phyloP scores from a whole-genome alignment of 2,797 vertebrate genomes.

The Danio tinwini region DNA sequence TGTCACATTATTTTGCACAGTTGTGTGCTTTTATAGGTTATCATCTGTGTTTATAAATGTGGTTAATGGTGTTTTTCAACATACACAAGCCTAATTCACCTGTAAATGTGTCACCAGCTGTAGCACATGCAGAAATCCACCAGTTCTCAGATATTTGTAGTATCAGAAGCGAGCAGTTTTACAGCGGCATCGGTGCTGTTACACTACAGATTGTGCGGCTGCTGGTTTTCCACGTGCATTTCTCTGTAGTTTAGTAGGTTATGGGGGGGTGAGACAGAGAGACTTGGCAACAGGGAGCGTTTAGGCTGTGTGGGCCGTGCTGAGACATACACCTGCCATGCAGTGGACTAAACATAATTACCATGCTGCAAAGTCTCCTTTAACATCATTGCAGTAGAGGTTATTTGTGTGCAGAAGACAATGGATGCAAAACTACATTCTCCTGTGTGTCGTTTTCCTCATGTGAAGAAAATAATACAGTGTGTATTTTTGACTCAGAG shows the following conservation, averaged over 20 bases:
- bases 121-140: neutral
- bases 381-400: conserved; percentile 6
- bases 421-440: conserved; percentile 5
- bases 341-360: conserved; percentile 31
- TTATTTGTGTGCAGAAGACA: neutral
- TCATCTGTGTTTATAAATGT: neutral
- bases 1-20: neutral
- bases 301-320: conserved; percentile 32
- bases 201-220: neutral
- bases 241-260: conserved; percentile 42
- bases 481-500: conserved; percentile 4
- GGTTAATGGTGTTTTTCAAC: conserved; percentile 4
- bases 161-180: neutral
- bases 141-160: neutral
- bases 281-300: conserved; percentile 19
- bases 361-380: conserved; percentile 15
- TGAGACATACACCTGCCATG: conserved; percentile 44
- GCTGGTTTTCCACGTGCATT: conserved; percentile 10
- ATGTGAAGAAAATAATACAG: neutral
- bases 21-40: conserved; percentile 1
- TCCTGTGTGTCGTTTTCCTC: neutral
- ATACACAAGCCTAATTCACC: neutral
- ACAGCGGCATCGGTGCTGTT: neutral
- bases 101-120: neutral
- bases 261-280: conserved; percentile 14